Base-by-base conservation (phyloP, 2,797 vertebrate genomes). In the Sandelia bainsii region DNA sequence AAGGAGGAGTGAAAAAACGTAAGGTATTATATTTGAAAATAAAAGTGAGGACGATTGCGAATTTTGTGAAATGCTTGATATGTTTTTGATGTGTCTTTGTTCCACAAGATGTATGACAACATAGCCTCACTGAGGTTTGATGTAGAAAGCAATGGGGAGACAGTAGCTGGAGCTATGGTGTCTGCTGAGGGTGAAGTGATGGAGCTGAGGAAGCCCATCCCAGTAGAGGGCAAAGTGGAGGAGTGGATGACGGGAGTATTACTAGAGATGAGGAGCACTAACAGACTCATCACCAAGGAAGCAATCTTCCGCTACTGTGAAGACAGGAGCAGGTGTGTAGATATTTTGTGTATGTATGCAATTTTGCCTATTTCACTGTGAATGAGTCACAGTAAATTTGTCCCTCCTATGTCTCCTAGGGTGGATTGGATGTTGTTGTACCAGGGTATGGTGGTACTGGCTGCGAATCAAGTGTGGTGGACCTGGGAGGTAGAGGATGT, bases 391-490 rank as follows among this genome's bases (percentile, higher is more conserved):
- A 5, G 4, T 53, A 39, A 57, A 19, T 49, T 10, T 53, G 9
- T 73, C 8, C 3, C 48, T 69, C 9, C 32, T 22, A 19, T 69
- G 29, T 79, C 44, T 78, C 9, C 4, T 20, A 99, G 98, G 79
- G 95, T 99, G 49, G 96, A 99, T 50, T 99, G 98, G 98, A 99
- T 99, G 96, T 80, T 98, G 66, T 89, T 95, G 58, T 99, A 96
- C 88, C 97, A 99, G 77, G 97, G 97, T 29, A 98, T 99, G 98
- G 95, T 97, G 87, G 97, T 99, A 76, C 91, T 99, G 83, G 98
- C 97, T 20, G 95, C 94, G 29, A 97, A 93, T 83, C 98, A 99
- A 89, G 96, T 98, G 74, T 99, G 98, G 98, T 99, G 98, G 98
- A 99, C 98, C 4, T 99, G 96, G 97, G 95, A 99, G 78, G 96